Percentiles rank a stretch among this genome's conserved stretches.
Conservation (phyloP, 2,888 invertebrate genomes). For the Watsonalla binaria region DNA sequence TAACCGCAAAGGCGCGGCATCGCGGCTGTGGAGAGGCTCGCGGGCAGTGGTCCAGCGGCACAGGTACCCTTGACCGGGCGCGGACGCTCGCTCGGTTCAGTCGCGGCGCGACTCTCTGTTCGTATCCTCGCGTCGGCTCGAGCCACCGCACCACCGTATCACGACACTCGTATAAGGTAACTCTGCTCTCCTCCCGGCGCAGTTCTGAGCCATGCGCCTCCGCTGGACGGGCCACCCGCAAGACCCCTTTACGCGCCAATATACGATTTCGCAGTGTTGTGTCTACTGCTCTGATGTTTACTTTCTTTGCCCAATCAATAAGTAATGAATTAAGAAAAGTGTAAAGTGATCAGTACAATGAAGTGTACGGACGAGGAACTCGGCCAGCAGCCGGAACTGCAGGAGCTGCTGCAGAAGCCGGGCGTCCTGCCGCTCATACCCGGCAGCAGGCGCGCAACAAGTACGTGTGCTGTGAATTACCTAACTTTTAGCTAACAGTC, state of each 20-base stretch:
- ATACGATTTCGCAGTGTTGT: neutral
- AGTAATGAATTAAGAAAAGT: conserved; percentile 23
- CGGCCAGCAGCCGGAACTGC: conserved; percentile 55
- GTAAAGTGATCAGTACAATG: conserved; percentile 49
- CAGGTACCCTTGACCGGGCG: conserved; percentile 59
- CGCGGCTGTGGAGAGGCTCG: neutral
- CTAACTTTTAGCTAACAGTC: conserved; percentile 32
- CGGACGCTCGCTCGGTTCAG: conserved; percentile 41
- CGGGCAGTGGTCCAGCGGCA: conserved; percentile 30
- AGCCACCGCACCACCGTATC: conserved; percentile 17
- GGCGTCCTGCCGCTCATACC: conserved; percentile 38
- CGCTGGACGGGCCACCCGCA: conserved; percentile 22
- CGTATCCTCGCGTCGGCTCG: conserved; percentile 54
- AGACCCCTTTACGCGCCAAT: conserved; percentile 6
- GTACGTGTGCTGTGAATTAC: conserved; percentile 52
- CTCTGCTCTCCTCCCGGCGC: conserved; percentile 26
- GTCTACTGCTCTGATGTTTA: conserved; percentile 1
- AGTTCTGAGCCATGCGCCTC: conserved; percentile 51
- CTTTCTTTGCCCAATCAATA: conserved; percentile 9
- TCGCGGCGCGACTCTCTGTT: conserved; percentile 58
- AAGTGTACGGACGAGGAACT: conserved; percentile 43
- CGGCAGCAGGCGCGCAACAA: conserved; percentile 48
- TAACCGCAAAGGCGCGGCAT: conserved; percentile 6
- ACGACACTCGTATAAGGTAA: conserved; percentile 34
- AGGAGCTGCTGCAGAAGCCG: conserved; percentile 64